Percentiles rank a stretch among this genome's conserved stretches.
Conservation (phyloP, 2,797 vertebrate species). For the Phyllotis vaccarum region DNA sequence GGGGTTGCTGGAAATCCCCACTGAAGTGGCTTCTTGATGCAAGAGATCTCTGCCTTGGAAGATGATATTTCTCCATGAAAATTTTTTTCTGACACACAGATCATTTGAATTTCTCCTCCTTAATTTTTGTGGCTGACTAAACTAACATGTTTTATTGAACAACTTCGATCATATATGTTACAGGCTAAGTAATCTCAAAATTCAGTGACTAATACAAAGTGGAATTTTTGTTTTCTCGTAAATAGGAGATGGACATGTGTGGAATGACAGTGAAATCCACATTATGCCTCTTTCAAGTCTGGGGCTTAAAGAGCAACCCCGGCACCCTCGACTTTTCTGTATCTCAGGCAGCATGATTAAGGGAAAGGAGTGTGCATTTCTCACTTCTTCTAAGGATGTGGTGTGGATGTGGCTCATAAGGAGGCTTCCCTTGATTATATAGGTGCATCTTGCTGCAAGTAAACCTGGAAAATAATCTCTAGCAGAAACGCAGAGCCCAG, state of each 20-base stretch:
- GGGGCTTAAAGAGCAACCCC: background rate
- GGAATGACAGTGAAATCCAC: background rate
- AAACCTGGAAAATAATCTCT: background rate
- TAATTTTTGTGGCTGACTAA: background rate
- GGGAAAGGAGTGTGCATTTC: background rate
- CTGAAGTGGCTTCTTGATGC: background rate
- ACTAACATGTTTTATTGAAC: background rate
- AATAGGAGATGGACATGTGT: background rate
- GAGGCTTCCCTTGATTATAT: background rate
- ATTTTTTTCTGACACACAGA: background rate
- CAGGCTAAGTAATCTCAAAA: background rate
- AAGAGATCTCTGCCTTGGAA: background rate
- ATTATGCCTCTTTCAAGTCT: background rate
- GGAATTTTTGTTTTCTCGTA: background rate
- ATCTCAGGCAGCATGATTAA: background rate
- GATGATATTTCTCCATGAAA: background rate
- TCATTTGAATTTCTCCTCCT: background rate
- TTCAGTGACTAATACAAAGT: background rate
- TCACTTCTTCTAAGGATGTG: background rate
- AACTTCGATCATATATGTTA: background rate
- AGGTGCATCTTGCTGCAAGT: background rate
- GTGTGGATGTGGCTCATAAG: background rate
- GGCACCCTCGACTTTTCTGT: background rate
- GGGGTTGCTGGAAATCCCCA: background rate
- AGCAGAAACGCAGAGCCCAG: background rate